Base-by-base conservation (phyloP, 35 echinoderm and acorn worm genomes). In the Chiridota heheva region DNA sequence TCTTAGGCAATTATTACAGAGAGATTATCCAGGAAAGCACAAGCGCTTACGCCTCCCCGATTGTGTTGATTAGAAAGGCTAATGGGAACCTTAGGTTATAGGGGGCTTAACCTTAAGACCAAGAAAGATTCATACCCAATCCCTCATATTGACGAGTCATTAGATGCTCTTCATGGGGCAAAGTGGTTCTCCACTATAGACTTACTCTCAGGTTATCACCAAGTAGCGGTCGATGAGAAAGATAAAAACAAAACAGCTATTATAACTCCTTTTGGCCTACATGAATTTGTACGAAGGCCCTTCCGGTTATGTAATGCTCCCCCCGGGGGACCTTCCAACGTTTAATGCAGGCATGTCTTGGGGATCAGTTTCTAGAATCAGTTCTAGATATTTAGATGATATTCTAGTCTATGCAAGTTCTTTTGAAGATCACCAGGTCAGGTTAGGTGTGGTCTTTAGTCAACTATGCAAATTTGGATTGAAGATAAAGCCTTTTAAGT, bases 251-350 rank as follows among this genome's bases (percentile, higher is more conserved):
- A 78, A 28, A 78, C 73, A 40, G 40, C 12, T 60, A 63, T 61
- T 35, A 63, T 31, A 27, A 80, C 77, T 31, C 57, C 47, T 3
- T 60, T 41, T 80, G 77, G 77, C 5, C 40, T 80, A 2, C 64
- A n/a, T 41, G 47, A 80, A 36, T 80, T 37, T 15, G 24, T 22
- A 2, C 18, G 49, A 7, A 62, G 62, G 56, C 77, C 77, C 12
- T 81, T 81, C 65, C 12, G 53, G 3, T 36, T 81, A 3, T 75
- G 44, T 75, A 91, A 91, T n/a, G 78, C 80, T 16, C 82, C 89
- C 29, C n/a, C n/a, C n/a, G n/a, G n/a, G 89, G 47, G 18, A 86
- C 83, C 0, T 91, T 86, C n/a, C 82, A 91, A 43, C 29, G 89
- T 17, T 47, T 87, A 4, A 92, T 92, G 90, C 74, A 87, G 32